Evolutionary conservation across 23 tunicate genomes (phyloP).

Genomic region (Oikopleura albicans): DNA sequence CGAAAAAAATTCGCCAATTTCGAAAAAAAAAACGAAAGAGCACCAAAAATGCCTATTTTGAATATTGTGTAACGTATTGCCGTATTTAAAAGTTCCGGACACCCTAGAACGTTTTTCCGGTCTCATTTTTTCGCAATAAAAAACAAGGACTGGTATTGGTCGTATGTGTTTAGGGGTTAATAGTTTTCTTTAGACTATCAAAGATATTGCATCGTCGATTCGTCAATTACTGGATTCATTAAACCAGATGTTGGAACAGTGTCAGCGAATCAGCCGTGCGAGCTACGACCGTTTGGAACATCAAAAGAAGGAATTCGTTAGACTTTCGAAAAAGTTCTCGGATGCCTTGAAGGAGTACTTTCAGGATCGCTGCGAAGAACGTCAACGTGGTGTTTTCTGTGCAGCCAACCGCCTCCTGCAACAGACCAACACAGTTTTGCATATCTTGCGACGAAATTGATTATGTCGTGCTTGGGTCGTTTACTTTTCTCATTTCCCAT

Average conservation of each 20-base stretch:
- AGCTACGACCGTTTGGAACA: not conserved
- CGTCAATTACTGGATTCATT: not conserved
- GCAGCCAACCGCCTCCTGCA: slow-evolving; percentile 1
- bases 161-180: too few species aligned
- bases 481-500: too few species aligned
- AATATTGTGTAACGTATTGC: too few species aligned
- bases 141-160: too few species aligned
- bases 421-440: not conserved
- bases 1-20: too few species aligned
- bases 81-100: too few species aligned
- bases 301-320: not conserved
- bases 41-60: too few species aligned
- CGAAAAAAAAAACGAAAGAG: too few species aligned
- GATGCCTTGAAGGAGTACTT: slow-evolving; percentile 13
- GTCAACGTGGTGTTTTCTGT: not conserved
- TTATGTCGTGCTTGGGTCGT: too few species aligned
- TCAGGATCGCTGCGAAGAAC: not conserved
- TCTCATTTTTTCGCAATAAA: too few species aligned
- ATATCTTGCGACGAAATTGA: not conserved
- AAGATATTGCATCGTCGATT: slow-evolving; percentile 2
- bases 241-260: not conserved
- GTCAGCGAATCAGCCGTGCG: not conserved
- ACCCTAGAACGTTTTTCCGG: too few species aligned
- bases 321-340: not conserved
- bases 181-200: not conserved